A percentile compares a stretch with the other conserved stretches of the same genome.
Conservation (phyloP, 2,888 invertebrate species). For the Nemoura dubitans region DNA sequence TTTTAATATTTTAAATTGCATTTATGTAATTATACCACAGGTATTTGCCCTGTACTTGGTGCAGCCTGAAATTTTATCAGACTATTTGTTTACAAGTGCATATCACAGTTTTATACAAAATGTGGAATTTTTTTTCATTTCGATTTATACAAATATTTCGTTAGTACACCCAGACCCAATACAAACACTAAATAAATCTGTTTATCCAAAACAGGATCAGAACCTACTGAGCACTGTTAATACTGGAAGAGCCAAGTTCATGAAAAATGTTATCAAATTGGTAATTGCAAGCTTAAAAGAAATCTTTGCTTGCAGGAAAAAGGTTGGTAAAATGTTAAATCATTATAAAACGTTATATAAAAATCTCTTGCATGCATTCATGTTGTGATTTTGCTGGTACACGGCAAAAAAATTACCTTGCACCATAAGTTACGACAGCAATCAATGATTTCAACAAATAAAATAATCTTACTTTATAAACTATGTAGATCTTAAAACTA, state of each 20-base stretch:
- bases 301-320: background rate
- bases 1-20: background rate
- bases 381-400: background rate
- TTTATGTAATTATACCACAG: background rate
- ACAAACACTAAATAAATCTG: background rate
- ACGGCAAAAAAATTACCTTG: background rate
- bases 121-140: conserved; percentile 23
- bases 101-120: conserved; percentile 35
- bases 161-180: background rate
- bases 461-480: background rate
- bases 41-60: conserved; percentile 27
- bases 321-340: background rate
- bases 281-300: background rate
- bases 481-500: background rate
- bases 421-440: background rate
- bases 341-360: background rate
- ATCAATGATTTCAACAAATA: background rate
- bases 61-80: conserved; percentile 28
- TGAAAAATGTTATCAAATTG: background rate
- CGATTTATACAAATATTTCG: background rate
- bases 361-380: background rate
- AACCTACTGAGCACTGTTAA: background rate
- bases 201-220: background rate
- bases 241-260: background rate
- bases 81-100: conserved; percentile 36